A percentile compares a stretch with the other conserved stretches of the same genome.
Conservation (phyloP, 2,888 invertebrate species). For the Xestia c-nigrum region DNA sequence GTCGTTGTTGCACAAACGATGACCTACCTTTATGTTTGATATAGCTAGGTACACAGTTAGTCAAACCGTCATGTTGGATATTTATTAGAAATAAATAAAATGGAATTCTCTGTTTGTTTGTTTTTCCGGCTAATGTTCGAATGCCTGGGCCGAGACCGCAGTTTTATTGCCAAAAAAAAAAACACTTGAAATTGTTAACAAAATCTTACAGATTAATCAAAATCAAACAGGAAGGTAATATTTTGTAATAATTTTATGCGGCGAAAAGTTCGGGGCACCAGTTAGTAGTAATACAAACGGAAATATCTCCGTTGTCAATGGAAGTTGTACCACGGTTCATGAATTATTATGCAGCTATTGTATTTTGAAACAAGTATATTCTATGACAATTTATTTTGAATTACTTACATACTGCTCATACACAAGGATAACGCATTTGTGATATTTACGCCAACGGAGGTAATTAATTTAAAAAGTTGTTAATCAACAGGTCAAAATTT, state of each 20-base stretch:
- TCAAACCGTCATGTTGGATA: background rate
- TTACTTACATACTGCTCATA: background rate
- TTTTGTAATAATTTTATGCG: background rate
- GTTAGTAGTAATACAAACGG: background rate
- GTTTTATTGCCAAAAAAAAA: background rate
- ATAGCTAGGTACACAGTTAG: background rate
- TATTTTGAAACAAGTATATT: background rate
- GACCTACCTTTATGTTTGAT: no score
- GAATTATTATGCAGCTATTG: constrained; percentile 1
- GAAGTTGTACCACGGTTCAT: background rate
- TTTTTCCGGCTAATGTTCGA: background rate
- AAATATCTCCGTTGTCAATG: background rate
- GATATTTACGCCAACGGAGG: background rate
- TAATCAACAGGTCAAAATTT: constrained; percentile 9
- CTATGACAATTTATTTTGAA: no score
- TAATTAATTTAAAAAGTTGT: background rate
- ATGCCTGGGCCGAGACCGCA: background rate
- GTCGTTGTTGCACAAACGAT: background rate
- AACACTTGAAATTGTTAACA: background rate
- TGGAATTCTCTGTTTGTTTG: background rate
- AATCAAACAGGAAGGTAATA: background rate
- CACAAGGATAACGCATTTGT: background rate
- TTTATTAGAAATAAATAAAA: background rate
- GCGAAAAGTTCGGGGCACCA: background rate
- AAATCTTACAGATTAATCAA: background rate